phyloP scores from a whole-genome alignment of 1,140 invertebrate genomes.

The Berghia stephanieae region DNA sequence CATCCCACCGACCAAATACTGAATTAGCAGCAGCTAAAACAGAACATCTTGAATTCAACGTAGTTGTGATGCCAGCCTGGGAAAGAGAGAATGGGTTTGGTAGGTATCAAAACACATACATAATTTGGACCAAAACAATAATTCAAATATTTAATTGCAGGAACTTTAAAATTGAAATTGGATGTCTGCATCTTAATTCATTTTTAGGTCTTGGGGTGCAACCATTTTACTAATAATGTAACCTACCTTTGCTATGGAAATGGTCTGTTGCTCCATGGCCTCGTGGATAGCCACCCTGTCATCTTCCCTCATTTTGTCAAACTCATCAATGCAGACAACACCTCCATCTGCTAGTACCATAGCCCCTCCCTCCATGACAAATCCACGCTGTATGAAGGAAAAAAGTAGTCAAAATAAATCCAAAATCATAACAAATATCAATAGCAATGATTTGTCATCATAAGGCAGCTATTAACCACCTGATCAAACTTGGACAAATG shows the following conservation, averaged over 20 bases:
- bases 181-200: background rate
- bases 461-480: no score
- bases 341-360: slow-evolving; percentile 99
- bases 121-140: background rate
- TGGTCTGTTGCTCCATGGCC: slow-evolving; percentile 99
- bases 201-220: no score
- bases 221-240: background rate
- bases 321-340: slow-evolving; percentile 99
- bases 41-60: slow-evolving; percentile 96
- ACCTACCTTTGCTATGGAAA: slow-evolving; percentile 95
- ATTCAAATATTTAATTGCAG: no score
- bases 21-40: slow-evolving; percentile 99
- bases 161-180: background rate
- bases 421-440: slow-evolving; percentile 7
- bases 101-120: background rate
- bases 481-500: no score
- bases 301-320: slow-evolving; percentile 99
- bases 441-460: no score
- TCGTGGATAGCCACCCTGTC: slow-evolving; percentile 99
- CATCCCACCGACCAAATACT: slow-evolving; percentile 98
- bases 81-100: slow-evolving; percentile 32
- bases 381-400: slow-evolving; percentile 80
- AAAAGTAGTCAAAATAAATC: slow-evolving; percentile 42
- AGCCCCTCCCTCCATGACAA: slow-evolving; percentile 99
- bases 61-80: slow-evolving; percentile 97